Base-by-base conservation (phyloP, 2,797 vertebrate species). In the Hirundo rustica region DNA sequence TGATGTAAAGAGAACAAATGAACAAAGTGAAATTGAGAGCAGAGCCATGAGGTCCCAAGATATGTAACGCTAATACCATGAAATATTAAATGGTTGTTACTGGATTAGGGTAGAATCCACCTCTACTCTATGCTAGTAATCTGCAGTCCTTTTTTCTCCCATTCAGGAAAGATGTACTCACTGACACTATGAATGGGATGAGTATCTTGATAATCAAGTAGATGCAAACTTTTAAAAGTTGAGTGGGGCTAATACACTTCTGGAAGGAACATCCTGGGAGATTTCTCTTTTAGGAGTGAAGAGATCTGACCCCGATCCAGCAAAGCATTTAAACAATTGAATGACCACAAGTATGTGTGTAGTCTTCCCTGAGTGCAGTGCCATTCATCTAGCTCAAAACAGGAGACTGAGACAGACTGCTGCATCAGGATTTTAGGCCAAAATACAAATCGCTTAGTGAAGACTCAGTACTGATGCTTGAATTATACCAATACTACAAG, bases 41-140 rank as follows among this genome's bases (percentile, higher is more conserved):
- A 91, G 58, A 84, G 26, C 21, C 19, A 11, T 29, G 36, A 78
- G 11, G 22, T 45, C 48, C n/a, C 44, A 32, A 62, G 9, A 2
- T 32, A 11, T 8, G 26, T 45, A 71, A 32, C 0, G 0, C 7
- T 38, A 65, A 66, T 11, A 60, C 13, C 22, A 19, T 1, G 2
- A 85, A 34, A 44, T 4, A 10, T 50, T 30, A 65, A 58, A 61
- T 4, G 10, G 11, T 22, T 26, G 38, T n/a, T 70, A 61, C n/a
- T 64, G 25, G 42, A 51, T 27, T 44, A 45, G 25, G 7, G n/a
- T 8, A 2, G 45, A 80, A 80, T 50, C 8, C 64, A 50, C 22
- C 82, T 62, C 13, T 42, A 21, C 7, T 29, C 75, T 40, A 4
- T 30, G 30, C 16, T 17, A 34, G 25, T 26, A 32, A 53, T 19